Conservation (phyloP, 2,113 vertebrate species). For the Agapornis roseicollis region DNA sequence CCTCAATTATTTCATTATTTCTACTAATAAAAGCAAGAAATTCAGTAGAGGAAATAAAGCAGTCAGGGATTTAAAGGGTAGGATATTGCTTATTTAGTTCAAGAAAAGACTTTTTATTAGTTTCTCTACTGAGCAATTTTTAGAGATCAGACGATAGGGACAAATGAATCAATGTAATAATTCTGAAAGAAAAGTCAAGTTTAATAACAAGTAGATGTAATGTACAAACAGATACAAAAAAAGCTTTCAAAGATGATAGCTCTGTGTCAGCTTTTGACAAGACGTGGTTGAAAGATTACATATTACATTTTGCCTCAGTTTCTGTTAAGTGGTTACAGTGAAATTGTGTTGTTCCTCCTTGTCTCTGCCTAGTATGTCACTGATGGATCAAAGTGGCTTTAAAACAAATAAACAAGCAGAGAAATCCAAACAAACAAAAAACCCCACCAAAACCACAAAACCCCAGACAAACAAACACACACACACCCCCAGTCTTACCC, state of each 20-base stretch:
- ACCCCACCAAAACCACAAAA: too few species aligned
- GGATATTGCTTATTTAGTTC: conserved; percentile 10
- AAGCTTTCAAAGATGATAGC: background rate
- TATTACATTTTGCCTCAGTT: background rate
- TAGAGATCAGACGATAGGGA: conserved; percentile 28
- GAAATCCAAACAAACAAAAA: background rate
- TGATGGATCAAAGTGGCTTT: background rate
- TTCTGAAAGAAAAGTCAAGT: conserved; percentile 22
- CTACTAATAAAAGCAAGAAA: background rate
- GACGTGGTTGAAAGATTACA: background rate
- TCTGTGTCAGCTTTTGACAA: conserved; percentile 21
- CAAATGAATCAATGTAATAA: conserved; percentile 21
- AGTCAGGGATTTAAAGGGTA: background rate
- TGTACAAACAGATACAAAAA: background rate
- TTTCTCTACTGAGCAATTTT: conserved; percentile 20
- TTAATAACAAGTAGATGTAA: conserved; percentile 31
- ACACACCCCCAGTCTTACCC: background rate
- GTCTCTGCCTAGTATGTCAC: background rate
- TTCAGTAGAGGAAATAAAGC: background rate
- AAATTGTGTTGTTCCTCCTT: background rate
- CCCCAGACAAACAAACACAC: too few species aligned
- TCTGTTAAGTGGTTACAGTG: background rate
- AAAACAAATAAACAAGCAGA: background rate
- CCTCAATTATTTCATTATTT: conserved; percentile 10
- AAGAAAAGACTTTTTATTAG: conserved; percentile 41